Evolutionary conservation across 2,113 vertebrate genomes (phyloP), one percentile per base, ranked within the genome.

Genomic region (Daphoenositta chrysoptera): DNA sequence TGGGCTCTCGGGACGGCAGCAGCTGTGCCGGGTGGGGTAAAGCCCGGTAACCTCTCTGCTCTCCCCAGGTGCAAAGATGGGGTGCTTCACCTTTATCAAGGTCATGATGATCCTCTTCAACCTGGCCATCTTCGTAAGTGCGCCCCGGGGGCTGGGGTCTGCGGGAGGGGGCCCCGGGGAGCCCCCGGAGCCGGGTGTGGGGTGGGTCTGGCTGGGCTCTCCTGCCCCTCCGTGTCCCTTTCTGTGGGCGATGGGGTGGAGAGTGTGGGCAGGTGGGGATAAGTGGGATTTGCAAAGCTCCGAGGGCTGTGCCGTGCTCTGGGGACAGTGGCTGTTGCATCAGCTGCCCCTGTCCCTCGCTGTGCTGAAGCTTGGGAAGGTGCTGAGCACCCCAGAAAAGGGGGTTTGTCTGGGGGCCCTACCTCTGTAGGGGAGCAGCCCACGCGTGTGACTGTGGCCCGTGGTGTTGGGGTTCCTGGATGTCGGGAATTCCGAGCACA

Each of bases 91-190:
- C 75, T 99, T 99, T 82, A 90, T 99, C 96, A 99, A 99, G 96
- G 93, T 98, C 53, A 97, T 98, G 97, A 99, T 99, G 98, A 50
- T 98, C 93, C 72, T 99, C 78, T 99, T 99, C 98, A 99, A 99
- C 97, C 92, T 98, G 87, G 73, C 98, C 89, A 99, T 99, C 93
- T 98, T 98, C 54, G 99, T 99, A 98, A 99, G 99, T 99, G 97
- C 61, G 20, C 50, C 81, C 64, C 40, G 45, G 51, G 35, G 26
- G 15, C 5, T 14, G 50, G 37, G 53, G 11, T 26, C 30, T 48
- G 51, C 0, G 15, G 35, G 42, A 44, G 40, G 2, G 2, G 47
- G 39, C 45, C 37, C 19, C 6, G 20, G 30, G 37, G 37, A 30
- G 11, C 4, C 5, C 27, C 18, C 39, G 37, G 44, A 57, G 31